A percentile compares a stretch with the other conserved stretches of the same genome.
phyloP scores from a whole-genome alignment of 2,888 invertebrate genomes.

The Drosophila hawaiiensis region DNA sequence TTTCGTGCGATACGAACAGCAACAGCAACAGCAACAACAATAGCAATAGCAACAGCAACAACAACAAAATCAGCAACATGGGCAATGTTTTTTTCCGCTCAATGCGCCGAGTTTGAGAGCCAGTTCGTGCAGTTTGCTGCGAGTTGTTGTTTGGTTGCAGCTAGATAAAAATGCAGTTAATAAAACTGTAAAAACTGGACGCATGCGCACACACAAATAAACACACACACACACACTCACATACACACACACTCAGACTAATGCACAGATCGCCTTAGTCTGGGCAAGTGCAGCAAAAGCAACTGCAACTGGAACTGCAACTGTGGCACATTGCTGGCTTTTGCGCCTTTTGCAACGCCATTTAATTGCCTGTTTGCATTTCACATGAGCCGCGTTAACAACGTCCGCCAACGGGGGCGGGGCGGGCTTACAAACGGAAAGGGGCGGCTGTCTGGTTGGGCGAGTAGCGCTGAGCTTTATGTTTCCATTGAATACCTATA shows the following conservation, averaged over 20 bases:
- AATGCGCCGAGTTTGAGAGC: conserved; percentile 66
- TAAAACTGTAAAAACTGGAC: conserved; percentile 84
- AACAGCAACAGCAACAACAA: conserved; percentile 13
- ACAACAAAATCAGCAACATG: conserved; percentile 36
- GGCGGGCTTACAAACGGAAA: conserved; percentile 2
- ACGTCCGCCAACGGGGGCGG: conserved; percentile 9
- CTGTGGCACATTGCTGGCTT: conserved; percentile 44
- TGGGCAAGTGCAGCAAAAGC: conserved; percentile 73
- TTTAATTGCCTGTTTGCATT: conserved; percentile 81
- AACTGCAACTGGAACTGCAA: conserved; percentile 53
- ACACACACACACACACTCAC: conserved; percentile 20
- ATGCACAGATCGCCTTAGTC: conserved; percentile 25
- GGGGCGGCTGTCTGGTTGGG: conserved; percentile 31
- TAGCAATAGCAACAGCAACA: background rate
- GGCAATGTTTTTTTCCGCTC: conserved; percentile 75
- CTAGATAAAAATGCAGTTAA: conserved; percentile 83
- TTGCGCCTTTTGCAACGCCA: conserved; percentile 77
- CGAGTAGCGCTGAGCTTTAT: conserved; percentile 23
- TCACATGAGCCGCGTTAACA: conserved; percentile 65
- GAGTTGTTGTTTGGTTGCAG: conserved; percentile 52
- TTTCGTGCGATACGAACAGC: conserved; percentile 71
- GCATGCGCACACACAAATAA: conserved; percentile 78
- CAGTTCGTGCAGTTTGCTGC: conserved; percentile 77
- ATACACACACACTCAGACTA: conserved; percentile 19
- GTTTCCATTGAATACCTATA: conserved; percentile 19